These are phyloP conservation scores for Darevskia mixta DNA, from an alignment of 2,797 vertebrate species.

Conservation along the genomic window DNA sequence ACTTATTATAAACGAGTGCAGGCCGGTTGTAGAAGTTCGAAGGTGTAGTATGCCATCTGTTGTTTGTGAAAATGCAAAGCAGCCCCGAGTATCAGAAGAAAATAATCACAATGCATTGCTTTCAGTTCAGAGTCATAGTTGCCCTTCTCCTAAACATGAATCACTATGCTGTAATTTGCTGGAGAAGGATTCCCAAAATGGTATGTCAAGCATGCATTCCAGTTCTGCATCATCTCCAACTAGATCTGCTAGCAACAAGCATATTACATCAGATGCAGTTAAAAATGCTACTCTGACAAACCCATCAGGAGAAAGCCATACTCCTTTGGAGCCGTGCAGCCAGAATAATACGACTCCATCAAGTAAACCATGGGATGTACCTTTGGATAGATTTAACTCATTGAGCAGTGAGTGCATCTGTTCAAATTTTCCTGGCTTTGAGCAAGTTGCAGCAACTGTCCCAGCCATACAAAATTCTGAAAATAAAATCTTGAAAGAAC, in stretches of 20 bases:
- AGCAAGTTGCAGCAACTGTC: slow-evolving; percentile 68
- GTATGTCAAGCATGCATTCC: slow-evolving; percentile 65
- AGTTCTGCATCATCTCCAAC: slow-evolving; percentile 65
- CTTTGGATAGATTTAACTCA: slow-evolving; percentile 73
- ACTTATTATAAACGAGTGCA: slow-evolving; percentile 82
- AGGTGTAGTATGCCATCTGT: slow-evolving; percentile 80
- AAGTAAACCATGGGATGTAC: slow-evolving; percentile 75
- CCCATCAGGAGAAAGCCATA: slow-evolving; percentile 63
- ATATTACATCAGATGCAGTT: slow-evolving; percentile 57
- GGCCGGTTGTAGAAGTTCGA: slow-evolving; percentile 79
- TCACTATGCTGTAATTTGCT: slow-evolving; percentile 43
- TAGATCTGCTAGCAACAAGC: slow-evolving; percentile 73
- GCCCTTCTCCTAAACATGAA: slow-evolving; percentile 82
- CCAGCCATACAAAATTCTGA: slow-evolving; percentile 67
- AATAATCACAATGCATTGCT: slow-evolving; percentile 59
- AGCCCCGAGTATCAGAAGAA: slow-evolving; percentile 80
- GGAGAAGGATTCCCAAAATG: slow-evolving; percentile 75
- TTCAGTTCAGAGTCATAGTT: slow-evolving; percentile 58
- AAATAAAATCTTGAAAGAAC: slow-evolving; percentile 74
- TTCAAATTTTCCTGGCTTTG: slow-evolving; percentile 65
- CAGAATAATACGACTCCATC: slow-evolving; percentile 72
- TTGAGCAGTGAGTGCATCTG: slow-evolving; percentile 69
- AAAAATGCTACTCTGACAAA: slow-evolving; percentile 71
- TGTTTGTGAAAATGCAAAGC: slow-evolving; percentile 79
- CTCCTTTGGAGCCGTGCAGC: slow-evolving; percentile 62